Base-by-base conservation (phyloP, 2,113 vertebrate genomes). In the Clarias macrocephalus region DNA sequence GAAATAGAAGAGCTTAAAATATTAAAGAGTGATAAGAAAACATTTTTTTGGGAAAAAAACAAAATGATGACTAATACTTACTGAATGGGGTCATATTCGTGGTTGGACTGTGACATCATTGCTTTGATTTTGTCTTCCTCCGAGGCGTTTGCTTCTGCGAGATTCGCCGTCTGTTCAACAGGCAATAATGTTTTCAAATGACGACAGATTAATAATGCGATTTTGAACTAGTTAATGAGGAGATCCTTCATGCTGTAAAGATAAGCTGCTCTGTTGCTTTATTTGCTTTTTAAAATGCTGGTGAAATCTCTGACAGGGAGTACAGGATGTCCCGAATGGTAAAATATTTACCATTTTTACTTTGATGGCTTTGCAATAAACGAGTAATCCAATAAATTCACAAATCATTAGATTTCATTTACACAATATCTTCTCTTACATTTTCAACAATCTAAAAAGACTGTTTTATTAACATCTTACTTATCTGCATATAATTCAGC, bases 101-200 rank as follows among this genome's bases (percentile, higher is more conserved):
- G 97, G 93, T 94, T 93, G 92, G 97, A 99, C 94, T 99, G 98
- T 89, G 95, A 96, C 94, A 98, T 97, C 96, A 99, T 96, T 89
- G 96, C 97, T 96, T 95, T 97, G 93, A 99, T 97, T 95, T 99
- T 99, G 95, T 99, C 98, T 92, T 99, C 98, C 92, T 99, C 98
- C 52, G 98, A 97, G 92, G 96, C 97, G 91, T 99, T 97, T 72
- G 96, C 96, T 95, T 97, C 96, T 91, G 96, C 98, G 94, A 99
- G 96, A 96, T 99, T 99, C 93, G 96, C 96, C 90, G 98, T 98
- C 98, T 99, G 96, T 95, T 96, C 93, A 95, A 96, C 92, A 96
- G 95, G 96, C 89, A 96, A 96, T 73, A 96, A 96, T 66, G 94
- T 92, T 96, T 95, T 95, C 93, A 95, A 89, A 95, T 91, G 95